Evolutionary conservation across 2,888 invertebrate genomes (phyloP).

Genomic region (Latrodectus elegans): DNA sequence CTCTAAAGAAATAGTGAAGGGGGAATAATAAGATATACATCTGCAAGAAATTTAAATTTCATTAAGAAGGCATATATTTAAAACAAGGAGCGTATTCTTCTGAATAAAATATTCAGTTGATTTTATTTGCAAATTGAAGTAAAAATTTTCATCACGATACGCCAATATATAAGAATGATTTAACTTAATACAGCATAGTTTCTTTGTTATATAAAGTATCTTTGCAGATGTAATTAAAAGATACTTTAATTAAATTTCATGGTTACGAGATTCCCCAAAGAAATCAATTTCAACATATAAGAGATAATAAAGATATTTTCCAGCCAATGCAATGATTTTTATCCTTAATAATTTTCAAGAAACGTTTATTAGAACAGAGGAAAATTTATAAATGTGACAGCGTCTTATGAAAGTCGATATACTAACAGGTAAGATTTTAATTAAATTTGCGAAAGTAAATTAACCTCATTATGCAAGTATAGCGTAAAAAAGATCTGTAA

Average conservation of each 20-base stretch:
- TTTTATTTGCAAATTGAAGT: no score
- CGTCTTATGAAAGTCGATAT: background rate
- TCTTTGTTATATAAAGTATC: background rate
- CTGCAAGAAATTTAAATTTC: no score
- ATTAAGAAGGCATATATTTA: no score
- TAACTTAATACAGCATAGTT: background rate
- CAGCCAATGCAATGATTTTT: background rate
- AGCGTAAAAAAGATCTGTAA: background rate
- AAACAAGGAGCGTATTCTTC: no score
- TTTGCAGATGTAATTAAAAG: background rate
- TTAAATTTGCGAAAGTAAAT: background rate
- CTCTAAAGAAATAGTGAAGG: no score
- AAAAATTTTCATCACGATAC: no score
- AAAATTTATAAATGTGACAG: background rate
- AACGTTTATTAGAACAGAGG: background rate
- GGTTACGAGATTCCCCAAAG: background rate
- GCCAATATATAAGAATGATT: no score
- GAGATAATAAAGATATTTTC: constrained; percentile 2
- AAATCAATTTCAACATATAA: background rate
- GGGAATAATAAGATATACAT: no score
- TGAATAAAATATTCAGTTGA: no score
- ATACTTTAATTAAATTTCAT: background rate
- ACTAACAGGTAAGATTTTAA: background rate
- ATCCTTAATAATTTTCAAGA: background rate
- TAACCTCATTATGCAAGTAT: background rate